Evolutionary conservation across 2,797 vertebrate genomes (phyloP).

Genomic region (Characodon lateralis): DNA sequence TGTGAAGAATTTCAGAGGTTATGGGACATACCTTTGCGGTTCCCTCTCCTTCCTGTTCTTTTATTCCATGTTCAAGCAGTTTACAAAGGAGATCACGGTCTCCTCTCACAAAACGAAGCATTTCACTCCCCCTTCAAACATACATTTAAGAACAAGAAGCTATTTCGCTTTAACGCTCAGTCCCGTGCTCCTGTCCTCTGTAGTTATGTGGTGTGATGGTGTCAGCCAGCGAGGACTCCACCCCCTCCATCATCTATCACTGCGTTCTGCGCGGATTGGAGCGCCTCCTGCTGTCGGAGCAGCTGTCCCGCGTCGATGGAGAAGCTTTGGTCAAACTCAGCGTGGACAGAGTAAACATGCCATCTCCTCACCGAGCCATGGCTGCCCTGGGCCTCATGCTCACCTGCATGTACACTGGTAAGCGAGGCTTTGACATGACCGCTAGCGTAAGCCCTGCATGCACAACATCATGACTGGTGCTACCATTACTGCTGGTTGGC

Average conservation of each 20-base stretch:
- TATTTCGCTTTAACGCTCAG: neutral
- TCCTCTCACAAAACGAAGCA: neutral
- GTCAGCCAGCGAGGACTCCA: conserved; percentile 93
- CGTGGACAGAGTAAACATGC: conserved; percentile 95
- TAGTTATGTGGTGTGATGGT: conserved; percentile 96
- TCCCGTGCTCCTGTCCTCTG: neutral
- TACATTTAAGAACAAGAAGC: neutral
- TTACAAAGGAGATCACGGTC: neutral
- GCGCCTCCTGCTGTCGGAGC: conserved; percentile 94
- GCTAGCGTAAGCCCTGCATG: conserved; percentile 81
- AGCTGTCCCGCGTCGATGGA: conserved; percentile 91
- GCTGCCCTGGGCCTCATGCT: conserved; percentile 97
- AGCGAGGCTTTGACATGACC: conserved; percentile 22
- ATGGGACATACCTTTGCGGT: no score
- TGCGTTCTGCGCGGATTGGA: conserved; percentile 95
- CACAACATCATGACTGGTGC: conserved; percentile 79
- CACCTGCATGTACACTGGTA: conserved; percentile 99
- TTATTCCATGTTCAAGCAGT: neutral
- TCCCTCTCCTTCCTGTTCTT: neutral
- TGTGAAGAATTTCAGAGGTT: neutral
- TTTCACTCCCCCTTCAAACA: neutral
- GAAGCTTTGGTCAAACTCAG: conserved; percentile 96
- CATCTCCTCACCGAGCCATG: conserved; percentile 96
- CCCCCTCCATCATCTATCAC: conserved; percentile 93
- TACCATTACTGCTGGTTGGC: conserved; percentile 12